Conservation (phyloP, 2,797 vertebrate species). For the Percopsis omiscomaycus region DNA sequence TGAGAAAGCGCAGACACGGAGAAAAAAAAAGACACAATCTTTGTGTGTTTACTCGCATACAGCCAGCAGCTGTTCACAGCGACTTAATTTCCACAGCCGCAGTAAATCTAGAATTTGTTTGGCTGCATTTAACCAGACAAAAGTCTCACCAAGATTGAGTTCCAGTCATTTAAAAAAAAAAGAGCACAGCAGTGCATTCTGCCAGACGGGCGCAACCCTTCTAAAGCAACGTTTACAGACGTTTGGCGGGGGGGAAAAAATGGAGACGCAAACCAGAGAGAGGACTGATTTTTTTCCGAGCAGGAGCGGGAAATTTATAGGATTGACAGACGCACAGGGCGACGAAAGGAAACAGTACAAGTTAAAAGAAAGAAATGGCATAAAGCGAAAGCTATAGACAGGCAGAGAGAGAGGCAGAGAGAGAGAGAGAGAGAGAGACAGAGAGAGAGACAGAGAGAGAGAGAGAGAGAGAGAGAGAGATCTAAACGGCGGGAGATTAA, state of each 20-base stretch:
- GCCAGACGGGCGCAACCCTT: not conserved
- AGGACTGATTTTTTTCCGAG: conserved; percentile 18
- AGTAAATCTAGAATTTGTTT: conserved; percentile 17
- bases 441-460: not conserved
- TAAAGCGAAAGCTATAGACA: conserved; percentile 19
- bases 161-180: not conserved
- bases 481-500: conserved; percentile 53
- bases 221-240: not conserved
- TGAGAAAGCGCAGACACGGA: conserved; percentile 21
- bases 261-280: conserved; percentile 15
- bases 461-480: conserved; percentile 1
- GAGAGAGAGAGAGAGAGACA: not conserved
- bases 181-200: not conserved
- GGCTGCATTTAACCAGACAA: conserved; percentile 21
- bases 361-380: conserved; percentile 26
- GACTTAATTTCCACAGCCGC: conserved; percentile 39
- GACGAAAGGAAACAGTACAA: conserved; percentile 25
- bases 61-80: conserved; percentile 31
- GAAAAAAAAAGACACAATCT: conserved; percentile 14
- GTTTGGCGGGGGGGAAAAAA: not conserved
- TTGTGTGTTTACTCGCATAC: conserved; percentile 1
- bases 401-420: conserved; percentile 16
- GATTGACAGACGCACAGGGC: conserved; percentile 19
- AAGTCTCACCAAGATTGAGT: conserved; percentile 11
- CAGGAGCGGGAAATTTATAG: conserved; percentile 5